A percentile compares a stretch with the other conserved stretches of the same genome.
phyloP scores from a whole-genome alignment of 2,888 invertebrate genomes.

The Ommatoiulus sabulosus region DNA sequence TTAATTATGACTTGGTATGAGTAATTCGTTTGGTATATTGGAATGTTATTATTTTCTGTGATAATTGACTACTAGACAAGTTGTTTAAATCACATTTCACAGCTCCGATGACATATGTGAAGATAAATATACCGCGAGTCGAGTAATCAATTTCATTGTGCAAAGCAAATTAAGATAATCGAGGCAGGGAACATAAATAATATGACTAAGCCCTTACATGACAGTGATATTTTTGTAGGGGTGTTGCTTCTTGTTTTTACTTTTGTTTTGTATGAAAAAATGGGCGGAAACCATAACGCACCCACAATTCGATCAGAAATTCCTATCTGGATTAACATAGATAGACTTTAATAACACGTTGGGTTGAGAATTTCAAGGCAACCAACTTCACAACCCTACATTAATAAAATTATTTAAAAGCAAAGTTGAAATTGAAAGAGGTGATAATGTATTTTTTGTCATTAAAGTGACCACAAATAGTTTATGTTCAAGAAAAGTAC shows the following conservation, averaged over 20 bases:
- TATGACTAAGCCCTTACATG: neutral
- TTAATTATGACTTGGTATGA: neutral
- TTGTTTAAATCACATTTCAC: neutral
- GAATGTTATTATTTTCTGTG: neutral
- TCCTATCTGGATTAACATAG: conserved; percentile 8
- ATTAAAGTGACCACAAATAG: neutral
- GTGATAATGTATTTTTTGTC: neutral
- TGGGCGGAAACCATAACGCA: conserved; percentile 29
- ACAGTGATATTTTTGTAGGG: neutral
- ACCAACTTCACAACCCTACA: conserved; percentile 9
- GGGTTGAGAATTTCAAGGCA: neutral
- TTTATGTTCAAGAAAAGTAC: neutral
- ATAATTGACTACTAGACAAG: neutral
- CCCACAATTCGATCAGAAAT: neutral
- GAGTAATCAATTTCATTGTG: neutral
- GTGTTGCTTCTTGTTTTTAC: neutral
- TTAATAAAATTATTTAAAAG: neutral
- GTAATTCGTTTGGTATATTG: neutral
- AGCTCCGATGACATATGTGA: neutral
- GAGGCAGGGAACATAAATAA: neutral
- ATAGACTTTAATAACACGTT: neutral
- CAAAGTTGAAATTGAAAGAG: neutral
- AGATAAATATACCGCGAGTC: neutral
- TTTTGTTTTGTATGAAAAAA: neutral
- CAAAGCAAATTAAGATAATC: neutral